Base-by-base conservation (phyloP, 1,140 invertebrate genomes). In the Drosophila arizonae region DNA sequence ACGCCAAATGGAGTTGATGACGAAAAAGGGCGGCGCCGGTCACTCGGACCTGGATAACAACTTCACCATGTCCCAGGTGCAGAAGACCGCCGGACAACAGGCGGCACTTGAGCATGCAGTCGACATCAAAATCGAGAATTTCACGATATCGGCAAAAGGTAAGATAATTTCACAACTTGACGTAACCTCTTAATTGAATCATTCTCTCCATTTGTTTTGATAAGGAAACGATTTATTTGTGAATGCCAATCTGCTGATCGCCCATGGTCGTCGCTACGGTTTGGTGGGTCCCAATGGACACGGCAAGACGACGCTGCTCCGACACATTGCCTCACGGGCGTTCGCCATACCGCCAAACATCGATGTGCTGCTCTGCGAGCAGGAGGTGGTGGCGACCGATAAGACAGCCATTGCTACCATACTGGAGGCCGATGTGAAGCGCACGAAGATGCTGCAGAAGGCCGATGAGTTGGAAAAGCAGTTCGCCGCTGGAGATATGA, bases 81-180 rank as follows among this genome's bases (percentile, higher is more conserved):
- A 97, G 85, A 97, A 97, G 92, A 95, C 96, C 63, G 95, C 95
- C 21, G 96, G 96, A 85, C 96, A 98, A 77, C 94, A 96, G 79
- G 95, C 95, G 39, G 95, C 97, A 24, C 81, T 99, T 55, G 98
- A 99, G 90, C 97, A 98, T 92, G 97, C 98, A 4, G 96, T 99
- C 17, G 98, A 99, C 92, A 99, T 99, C 28, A 99, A 99, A 94
- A 96, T 99, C 24, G 99, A 99, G 90, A 99, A 98, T 92, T 99
- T 99, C 90, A 98, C 97, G 62, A 99, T 99, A 72, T 95, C 97
- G 24, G 99, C 99, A 0, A 97, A 98, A 92, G 99, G 99, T 71
- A 98, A 99, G 79, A 8, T 33, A 21, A 55, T 26, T 36, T 51
- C n/a, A 36, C 52, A 36, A 55, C 3, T 11, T 21, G 3, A 11